phyloP scores from a whole-genome alignment of 2,888 invertebrate genomes.

The Lottia gigantea region DNA sequence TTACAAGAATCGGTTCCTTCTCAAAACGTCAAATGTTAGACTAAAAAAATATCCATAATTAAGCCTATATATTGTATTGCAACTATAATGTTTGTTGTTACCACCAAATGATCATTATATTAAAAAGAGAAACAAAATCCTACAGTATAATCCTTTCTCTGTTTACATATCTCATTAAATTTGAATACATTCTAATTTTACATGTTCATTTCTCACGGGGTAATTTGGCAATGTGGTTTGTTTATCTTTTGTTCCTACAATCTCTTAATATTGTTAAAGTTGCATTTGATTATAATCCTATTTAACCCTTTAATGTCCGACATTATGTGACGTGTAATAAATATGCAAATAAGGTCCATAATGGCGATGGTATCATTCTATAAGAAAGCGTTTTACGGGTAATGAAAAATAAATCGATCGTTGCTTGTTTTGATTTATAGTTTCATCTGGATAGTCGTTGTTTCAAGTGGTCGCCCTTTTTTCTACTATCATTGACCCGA shows the following conservation, averaged over 20 bases:
- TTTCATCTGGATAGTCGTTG: not conserved
- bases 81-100: too few species aligned
- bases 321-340: slow-evolving; percentile 10
- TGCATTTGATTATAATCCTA: not conserved
- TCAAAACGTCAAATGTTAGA: too few species aligned
- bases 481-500: not conserved
- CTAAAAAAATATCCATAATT: too few species aligned
- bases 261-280: slow-evolving; percentile 2
- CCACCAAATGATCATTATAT: too few species aligned
- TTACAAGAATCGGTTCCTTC: too few species aligned
- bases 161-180: slow-evolving; percentile 2
- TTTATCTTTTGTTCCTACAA: slow-evolving; percentile 6
- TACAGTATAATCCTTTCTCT: not conserved
- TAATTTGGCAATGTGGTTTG: not conserved
- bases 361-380: not conserved
- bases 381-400: not conserved
- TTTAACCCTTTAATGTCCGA: not conserved
- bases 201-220: slow-evolving; percentile 4
- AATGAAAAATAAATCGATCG: slow-evolving; percentile 6
- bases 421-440: slow-evolving; percentile 10
- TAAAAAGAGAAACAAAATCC: too few species aligned
- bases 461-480: not conserved
- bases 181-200: not conserved
- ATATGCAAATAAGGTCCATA: slow-evolving; percentile 7
- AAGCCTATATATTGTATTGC: too few species aligned